These are phyloP conservation scores for Hirundo rustica DNA, from an alignment of 2,797 vertebrate species.

Conservation along the genomic window DNA sequence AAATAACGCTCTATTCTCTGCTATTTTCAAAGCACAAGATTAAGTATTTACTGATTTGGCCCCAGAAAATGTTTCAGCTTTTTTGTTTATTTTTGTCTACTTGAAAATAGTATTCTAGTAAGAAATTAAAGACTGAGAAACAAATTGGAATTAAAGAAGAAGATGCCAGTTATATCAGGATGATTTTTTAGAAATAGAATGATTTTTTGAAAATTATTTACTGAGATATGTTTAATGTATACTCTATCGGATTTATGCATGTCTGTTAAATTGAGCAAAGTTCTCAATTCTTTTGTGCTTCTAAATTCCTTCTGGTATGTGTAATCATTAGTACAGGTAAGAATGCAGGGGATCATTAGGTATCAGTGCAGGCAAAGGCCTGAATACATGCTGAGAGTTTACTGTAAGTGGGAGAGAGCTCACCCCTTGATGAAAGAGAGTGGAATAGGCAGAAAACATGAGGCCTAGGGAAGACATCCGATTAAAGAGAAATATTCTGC, in stretches of 20 bases:
- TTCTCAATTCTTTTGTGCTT: not conserved
- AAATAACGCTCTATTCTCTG: not conserved
- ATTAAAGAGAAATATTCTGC: conserved; percentile 14
- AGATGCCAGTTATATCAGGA: not conserved
- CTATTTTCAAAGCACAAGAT: not conserved
- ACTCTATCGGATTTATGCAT: not conserved
- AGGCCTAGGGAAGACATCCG: not conserved
- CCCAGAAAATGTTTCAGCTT: not conserved
- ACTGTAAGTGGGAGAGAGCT: not conserved
- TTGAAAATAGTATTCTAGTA: not conserved
- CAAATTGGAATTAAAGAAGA: not conserved
- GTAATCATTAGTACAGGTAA: not conserved
- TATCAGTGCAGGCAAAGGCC: not conserved
- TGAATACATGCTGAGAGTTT: not conserved
- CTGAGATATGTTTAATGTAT: not conserved
- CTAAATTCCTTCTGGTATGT: not conserved
- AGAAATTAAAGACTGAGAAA: not conserved
- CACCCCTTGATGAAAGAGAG: not conserved
- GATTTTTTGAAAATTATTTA: not conserved
- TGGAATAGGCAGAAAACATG: not conserved
- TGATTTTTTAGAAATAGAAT: not conserved
- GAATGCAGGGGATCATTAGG: not conserved
- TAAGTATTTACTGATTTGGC: not conserved
- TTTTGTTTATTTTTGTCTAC: not conserved
- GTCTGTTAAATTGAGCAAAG: not conserved